Evolutionary conservation across 2,113 vertebrate genomes (phyloP).

Genomic region (Turnix velox): DNA sequence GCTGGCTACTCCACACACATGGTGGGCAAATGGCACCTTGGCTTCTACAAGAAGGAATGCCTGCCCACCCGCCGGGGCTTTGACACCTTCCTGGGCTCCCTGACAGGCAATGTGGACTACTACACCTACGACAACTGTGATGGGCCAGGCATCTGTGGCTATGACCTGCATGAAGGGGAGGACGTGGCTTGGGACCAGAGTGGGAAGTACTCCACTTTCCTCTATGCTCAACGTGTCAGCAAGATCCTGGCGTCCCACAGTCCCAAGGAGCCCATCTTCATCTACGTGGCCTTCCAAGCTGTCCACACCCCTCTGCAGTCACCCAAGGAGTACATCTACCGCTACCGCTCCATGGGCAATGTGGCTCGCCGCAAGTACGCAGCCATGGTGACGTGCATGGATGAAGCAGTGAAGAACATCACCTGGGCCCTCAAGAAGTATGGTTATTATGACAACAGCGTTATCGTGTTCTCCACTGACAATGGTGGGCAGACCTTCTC

Average conservation of each 20-base stretch:
- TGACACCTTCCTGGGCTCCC: slow-evolving; percentile 91
- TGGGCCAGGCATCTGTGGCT: slow-evolving; percentile 86
- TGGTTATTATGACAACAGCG: slow-evolving; percentile 91
- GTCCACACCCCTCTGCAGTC: slow-evolving; percentile 94
- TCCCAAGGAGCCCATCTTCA: slow-evolving; percentile 87
- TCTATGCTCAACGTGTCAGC: slow-evolving; percentile 88
- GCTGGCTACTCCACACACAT: slow-evolving; percentile 95
- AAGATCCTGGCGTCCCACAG: slow-evolving; percentile 89
- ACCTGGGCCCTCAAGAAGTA: slow-evolving; percentile 93
- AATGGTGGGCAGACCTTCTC: slow-evolving; percentile 95
- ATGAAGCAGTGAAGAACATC: slow-evolving; percentile 92
- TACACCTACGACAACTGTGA: slow-evolving; percentile 94
- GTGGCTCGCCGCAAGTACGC: slow-evolving; percentile 91
- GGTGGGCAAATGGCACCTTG: slow-evolving; percentile 98
- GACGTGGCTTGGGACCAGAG: slow-evolving; percentile 87
- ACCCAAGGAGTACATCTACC: slow-evolving; percentile 90
- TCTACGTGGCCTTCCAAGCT: slow-evolving; percentile 94
- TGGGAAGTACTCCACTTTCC: slow-evolving; percentile 92
- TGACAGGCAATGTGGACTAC: slow-evolving; percentile 95
- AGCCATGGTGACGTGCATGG: slow-evolving; percentile 95
- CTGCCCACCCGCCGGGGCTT: slow-evolving; percentile 93
- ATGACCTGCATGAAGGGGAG: slow-evolving; percentile 92
- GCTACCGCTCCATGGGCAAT: slow-evolving; percentile 85
- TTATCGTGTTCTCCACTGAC: slow-evolving; percentile 93
- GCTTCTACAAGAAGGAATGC: slow-evolving; percentile 96